A percentile compares a stretch with the other conserved stretches of the same genome.
phyloP scores from a whole-genome alignment of 1,140 invertebrate species.

The Sitobion miscanthi region DNA sequence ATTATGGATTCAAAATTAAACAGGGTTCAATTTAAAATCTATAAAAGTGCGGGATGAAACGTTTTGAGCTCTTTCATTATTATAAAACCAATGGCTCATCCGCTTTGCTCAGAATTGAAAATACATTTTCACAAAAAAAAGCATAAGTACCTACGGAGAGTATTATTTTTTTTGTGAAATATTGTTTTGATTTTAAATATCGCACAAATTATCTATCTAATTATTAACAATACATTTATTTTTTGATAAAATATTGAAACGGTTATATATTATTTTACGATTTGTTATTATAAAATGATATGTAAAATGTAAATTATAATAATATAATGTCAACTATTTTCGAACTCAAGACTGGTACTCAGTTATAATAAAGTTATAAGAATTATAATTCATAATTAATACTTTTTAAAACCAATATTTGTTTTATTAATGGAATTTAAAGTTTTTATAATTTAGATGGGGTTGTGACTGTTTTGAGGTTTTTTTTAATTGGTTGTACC shows the following conservation, averaged over 20 bases:
- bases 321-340: no score
- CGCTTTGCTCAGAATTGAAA: neutral
- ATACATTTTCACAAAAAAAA: neutral
- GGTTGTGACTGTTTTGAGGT: neutral
- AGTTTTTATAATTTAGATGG: neutral
- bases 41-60: neutral
- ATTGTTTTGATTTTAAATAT: neutral
- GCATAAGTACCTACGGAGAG: neutral
- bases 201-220: neutral
- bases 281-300: neutral
- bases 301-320: neutral
- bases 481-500: neutral
- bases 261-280: neutral
- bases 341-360: neutral
- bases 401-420: neutral
- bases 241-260: neutral
- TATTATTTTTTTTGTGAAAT: neutral
- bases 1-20: neutral
- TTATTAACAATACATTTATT: neutral
- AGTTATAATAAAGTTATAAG: neutral
- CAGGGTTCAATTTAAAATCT: neutral
- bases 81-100: neutral
- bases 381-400: slow-evolving; percentile 7
- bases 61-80: neutral
- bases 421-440: slow-evolving; percentile 12